Evolutionary conservation across 2,113 vertebrate species (phyloP).

Genomic region (Apus apus): DNA sequence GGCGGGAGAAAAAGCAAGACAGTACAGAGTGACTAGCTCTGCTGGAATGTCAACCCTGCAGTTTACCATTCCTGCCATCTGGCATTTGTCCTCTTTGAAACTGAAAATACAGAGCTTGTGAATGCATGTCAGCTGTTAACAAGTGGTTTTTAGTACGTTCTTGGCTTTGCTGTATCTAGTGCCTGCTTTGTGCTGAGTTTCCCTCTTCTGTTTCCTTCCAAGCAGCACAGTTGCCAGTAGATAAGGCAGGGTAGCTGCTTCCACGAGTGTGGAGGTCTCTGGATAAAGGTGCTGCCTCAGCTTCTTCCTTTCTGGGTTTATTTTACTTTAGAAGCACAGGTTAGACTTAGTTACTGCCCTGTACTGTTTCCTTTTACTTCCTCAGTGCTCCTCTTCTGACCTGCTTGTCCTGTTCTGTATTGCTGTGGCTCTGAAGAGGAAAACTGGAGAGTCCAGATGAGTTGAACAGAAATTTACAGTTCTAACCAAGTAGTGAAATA

Average conservation of each 20-base stretch:
- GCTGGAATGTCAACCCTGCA: constrained; percentile 74
- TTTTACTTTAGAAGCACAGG: constrained; percentile 65
- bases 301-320: constrained; percentile 53
- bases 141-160: constrained; percentile 87
- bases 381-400: constrained; percentile 70
- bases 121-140: constrained; percentile 93
- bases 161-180: constrained; percentile 89
- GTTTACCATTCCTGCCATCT: constrained; percentile 82
- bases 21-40: constrained; percentile 71
- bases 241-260: constrained; percentile 33
- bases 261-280: constrained; percentile 26
- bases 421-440: constrained; percentile 73
- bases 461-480: constrained; percentile 15
- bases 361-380: constrained; percentile 56
- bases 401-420: constrained; percentile 80
- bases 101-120: constrained; percentile 86
- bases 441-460: constrained; percentile 50
- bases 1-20: constrained; percentile 66
- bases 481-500: constrained; percentile 31
- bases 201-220: constrained; percentile 52
- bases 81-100: constrained; percentile 79
- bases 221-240: constrained; percentile 46
- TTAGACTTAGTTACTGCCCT: constrained; percentile 52
- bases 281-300: constrained; percentile 68
- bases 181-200: constrained; percentile 82